phyloP scores from a whole-genome alignment of 2,113 vertebrate genomes.

The Prochilodus magdalenae region DNA sequence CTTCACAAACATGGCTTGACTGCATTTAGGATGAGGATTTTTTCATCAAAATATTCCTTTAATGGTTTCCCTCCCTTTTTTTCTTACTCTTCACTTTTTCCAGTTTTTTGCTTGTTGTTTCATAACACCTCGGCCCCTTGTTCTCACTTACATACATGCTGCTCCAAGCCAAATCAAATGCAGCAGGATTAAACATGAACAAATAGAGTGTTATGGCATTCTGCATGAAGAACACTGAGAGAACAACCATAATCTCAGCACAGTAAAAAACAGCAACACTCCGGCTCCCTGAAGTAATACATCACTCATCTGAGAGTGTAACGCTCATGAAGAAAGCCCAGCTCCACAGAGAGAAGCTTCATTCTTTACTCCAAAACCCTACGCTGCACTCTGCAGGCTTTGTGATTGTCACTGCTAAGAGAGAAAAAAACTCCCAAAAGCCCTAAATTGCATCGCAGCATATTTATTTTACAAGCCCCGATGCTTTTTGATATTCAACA shows the following conservation, averaged over 20 bases:
- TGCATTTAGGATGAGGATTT: too few relatives aligned
- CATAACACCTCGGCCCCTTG: background rate
- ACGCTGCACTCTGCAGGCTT: background rate
- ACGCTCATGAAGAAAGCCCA: slow-evolving; percentile 27
- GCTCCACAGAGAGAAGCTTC: background rate
- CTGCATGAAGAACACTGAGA: slow-evolving; percentile 8
- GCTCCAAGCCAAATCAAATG: slow-evolving; percentile 14
- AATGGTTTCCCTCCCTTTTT: background rate
- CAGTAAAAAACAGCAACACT: slow-evolving; percentile 25
- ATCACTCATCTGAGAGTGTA: slow-evolving; percentile 3
- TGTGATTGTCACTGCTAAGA: background rate
- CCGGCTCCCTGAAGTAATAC: slow-evolving; percentile 9
- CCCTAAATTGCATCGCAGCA: background rate
- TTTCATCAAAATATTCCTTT: background rate
- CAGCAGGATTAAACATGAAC: slow-evolving; percentile 28
- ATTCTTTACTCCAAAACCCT: background rate
- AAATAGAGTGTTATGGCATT: slow-evolving; percentile 1
- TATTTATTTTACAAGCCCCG: slow-evolving; percentile 28
- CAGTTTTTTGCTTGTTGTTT: background rate
- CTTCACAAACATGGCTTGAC: too few relatives aligned
- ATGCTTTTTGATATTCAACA: slow-evolving; percentile 48
- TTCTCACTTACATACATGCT: slow-evolving; percentile 7
- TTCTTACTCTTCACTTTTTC: background rate
- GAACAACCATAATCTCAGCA: background rate
- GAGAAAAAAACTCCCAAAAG: slow-evolving; percentile 11